phyloP scores from a whole-genome alignment of 1,140 invertebrate species.

The Rhizoglyphus robini region DNA sequence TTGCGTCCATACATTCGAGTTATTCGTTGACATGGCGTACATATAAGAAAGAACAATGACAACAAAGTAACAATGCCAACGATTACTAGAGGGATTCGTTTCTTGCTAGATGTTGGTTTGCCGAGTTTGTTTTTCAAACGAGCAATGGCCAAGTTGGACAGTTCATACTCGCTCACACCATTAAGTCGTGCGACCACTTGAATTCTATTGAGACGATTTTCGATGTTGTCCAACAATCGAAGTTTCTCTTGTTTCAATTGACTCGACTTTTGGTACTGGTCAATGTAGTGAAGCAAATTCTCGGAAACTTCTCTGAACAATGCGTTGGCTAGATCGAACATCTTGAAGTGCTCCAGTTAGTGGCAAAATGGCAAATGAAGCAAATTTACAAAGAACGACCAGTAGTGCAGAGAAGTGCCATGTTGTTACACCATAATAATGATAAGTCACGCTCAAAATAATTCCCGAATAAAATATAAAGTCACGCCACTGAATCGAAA shows the following conservation, averaged over 20 bases:
- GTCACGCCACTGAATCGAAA: too few species aligned
- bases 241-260: background rate
- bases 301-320: too few species aligned
- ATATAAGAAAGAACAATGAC: background rate
- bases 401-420: too few species aligned
- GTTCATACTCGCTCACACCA: background rate
- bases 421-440: too few species aligned
- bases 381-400: too few species aligned
- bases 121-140: background rate
- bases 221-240: background rate
- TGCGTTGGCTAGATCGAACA: too few species aligned
- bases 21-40: background rate
- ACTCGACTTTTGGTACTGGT: too few species aligned
- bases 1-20: background rate
- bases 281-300: too few species aligned
- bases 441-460: too few species aligned
- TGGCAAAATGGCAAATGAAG: too few species aligned
- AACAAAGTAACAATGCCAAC: background rate
- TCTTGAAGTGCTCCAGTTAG: too few species aligned
- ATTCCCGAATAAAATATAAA: too few species aligned
- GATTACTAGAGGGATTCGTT: background rate
- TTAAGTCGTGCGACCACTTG: background rate
- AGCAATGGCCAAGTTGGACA: background rate
- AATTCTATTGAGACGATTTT: background rate
- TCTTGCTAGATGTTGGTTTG: background rate